phyloP scores from a whole-genome alignment of 2,888 invertebrate genomes.

The Nephrotoma appendiculata region DNA sequence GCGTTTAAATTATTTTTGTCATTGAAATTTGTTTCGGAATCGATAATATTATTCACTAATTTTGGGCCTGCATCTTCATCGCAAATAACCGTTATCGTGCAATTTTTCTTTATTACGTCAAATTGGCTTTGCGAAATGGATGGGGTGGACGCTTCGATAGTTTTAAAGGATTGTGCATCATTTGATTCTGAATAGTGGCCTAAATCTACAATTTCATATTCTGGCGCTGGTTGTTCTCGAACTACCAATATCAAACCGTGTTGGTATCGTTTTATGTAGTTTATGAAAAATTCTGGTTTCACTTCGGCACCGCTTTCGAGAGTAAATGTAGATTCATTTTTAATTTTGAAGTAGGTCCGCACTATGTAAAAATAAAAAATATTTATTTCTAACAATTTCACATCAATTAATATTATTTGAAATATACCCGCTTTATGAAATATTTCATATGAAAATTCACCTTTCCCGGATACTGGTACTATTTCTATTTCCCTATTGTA shows the following conservation, averaged over 20 bases:
- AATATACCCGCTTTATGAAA: neutral
- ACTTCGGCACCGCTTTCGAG: neutral
- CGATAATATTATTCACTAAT: no score
- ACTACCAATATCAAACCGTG: neutral
- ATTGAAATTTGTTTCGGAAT: no score
- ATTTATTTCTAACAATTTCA: no score
- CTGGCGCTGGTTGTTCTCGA: neutral
- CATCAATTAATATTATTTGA: neutral
- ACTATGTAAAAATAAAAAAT: neutral
- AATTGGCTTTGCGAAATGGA: no score
- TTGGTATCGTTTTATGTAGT: neutral
- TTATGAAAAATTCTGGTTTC: neutral
- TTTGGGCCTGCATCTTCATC: no score
- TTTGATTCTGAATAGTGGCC: no score
- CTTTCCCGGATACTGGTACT: neutral
- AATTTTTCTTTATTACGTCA: no score
- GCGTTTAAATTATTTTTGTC: no score
- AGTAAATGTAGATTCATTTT: neutral
- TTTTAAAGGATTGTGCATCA: no score
- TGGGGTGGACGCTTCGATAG: no score
- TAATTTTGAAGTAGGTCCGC: neutral
- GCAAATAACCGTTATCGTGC: no score
- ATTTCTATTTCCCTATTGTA: neutral
- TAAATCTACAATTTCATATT: no score
- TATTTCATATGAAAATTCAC: neutral